These are phyloP conservation scores for Epirrhoe alternata DNA, from an alignment of 2,888 invertebrate species.

Conservation along the genomic window DNA sequence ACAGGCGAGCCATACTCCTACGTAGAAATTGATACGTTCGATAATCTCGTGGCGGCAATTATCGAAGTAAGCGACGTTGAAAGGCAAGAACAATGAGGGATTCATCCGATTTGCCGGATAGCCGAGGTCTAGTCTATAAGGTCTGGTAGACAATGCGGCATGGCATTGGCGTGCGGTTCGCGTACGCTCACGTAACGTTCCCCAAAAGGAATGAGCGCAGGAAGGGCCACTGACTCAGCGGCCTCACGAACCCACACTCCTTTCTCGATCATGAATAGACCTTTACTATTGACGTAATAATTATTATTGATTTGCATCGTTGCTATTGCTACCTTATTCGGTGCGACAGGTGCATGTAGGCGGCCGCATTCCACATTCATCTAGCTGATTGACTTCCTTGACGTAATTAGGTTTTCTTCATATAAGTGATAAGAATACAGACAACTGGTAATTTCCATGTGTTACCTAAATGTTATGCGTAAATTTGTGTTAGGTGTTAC, in stretches of 20 bases:
- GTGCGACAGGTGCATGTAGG: constrained; percentile 53
- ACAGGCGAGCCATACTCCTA: constrained; percentile 29
- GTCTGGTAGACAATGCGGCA: constrained; percentile 58
- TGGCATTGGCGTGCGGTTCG: constrained; percentile 68
- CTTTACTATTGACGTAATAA: constrained; percentile 66
- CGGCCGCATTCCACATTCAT: constrained; percentile 32
- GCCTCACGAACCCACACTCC: constrained; percentile 68
- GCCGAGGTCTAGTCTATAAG: constrained; percentile 39
- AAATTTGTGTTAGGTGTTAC: neutral
- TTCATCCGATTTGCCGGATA: constrained; percentile 36
- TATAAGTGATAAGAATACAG: constrained; percentile 9
- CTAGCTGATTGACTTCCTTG: constrained; percentile 36
- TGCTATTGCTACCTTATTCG: constrained; percentile 57
- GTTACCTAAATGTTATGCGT: constrained; percentile 4
- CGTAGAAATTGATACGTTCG: constrained; percentile 31
- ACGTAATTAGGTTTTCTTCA: constrained; percentile 21
- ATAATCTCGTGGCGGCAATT: constrained; percentile 37
- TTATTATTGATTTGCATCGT: constrained; percentile 69
- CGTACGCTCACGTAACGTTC: constrained; percentile 76
- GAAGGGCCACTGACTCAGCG: constrained; percentile 80
- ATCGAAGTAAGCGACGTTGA: constrained; percentile 31
- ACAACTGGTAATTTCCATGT: constrained; percentile 19
- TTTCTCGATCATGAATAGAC: constrained; percentile 73
- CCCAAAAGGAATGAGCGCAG: constrained; percentile 73
- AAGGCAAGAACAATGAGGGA: constrained; percentile 46